These are phyloP conservation scores for Lepidonotus clava DNA, from an alignment of 2,888 invertebrate species.

Conservation along the genomic window DNA sequence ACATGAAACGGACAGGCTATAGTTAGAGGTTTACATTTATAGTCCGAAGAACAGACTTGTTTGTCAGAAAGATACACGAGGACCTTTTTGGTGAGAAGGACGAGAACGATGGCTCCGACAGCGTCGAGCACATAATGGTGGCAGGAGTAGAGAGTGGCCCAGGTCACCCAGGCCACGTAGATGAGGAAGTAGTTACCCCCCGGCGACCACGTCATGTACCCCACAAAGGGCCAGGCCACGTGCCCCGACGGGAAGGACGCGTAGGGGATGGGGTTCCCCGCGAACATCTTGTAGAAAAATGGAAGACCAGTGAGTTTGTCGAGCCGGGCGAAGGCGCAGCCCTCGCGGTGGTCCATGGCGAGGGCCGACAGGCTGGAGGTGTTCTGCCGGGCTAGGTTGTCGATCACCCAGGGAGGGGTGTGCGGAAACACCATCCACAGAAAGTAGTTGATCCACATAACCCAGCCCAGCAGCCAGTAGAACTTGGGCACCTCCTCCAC, in stretches of 20 bases:
- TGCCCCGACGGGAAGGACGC: slow-evolving; percentile 68
- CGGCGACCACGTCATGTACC: slow-evolving; percentile 57
- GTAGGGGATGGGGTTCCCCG: slow-evolving; percentile 66
- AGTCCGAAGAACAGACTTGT: slow-evolving; percentile 40
- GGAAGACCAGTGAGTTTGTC: slow-evolving; percentile 60
- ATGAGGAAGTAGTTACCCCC: slow-evolving; percentile 45
- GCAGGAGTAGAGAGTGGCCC: slow-evolving; percentile 68
- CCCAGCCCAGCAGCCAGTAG: slow-evolving; percentile 65
- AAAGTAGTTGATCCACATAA: slow-evolving; percentile 64
- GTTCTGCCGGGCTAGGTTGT: slow-evolving; percentile 52
- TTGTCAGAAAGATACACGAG: slow-evolving; percentile 31
- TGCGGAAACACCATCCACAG: slow-evolving; percentile 66
- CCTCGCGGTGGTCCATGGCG: slow-evolving; percentile 61
- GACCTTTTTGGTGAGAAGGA: slow-evolving; percentile 30
- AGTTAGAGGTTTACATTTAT: not conserved
- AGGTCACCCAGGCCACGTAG: slow-evolving; percentile 65
- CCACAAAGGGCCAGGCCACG: slow-evolving; percentile 66
- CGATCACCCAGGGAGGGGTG: slow-evolving; percentile 67
- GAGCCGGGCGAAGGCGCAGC: slow-evolving; percentile 66
- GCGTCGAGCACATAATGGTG: slow-evolving; percentile 67
- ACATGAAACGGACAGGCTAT: slow-evolving; percentile 35
- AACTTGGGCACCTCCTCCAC: slow-evolving; percentile 60
- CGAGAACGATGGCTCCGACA: slow-evolving; percentile 59
- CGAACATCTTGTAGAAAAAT: slow-evolving; percentile 65
- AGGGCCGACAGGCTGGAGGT: not conserved